Evolutionary conservation across 2,797 vertebrate genomes (phyloP), one percentile per base, ranked within the genome.

Genomic region (Pangasius krempfi): DNA sequence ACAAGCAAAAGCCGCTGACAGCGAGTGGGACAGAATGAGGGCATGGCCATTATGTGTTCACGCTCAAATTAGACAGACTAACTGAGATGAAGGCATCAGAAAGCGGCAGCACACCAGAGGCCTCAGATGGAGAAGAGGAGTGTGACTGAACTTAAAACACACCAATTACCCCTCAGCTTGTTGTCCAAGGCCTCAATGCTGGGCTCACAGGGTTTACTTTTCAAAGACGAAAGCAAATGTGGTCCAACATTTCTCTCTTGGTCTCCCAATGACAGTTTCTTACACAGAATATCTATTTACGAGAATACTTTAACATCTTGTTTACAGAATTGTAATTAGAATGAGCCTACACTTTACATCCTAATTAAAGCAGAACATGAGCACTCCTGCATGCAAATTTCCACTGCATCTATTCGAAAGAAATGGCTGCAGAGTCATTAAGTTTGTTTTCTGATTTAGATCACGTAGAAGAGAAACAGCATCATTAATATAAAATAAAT

Each of bases 91-190:
- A 87, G 86, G 80, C 83, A 89, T 84, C 79, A 25, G 83, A 86
- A 87, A 90, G 64, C 86, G 22, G 22, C 76, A 52, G 9, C 44
- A 85, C 76, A 89, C 85, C 70, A 87, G 75, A 90, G 89, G 89
- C 84, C 89, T 86, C 84, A 78, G 40, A 73, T 22, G 47, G 89
- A 87, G 76, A 78, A 87, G 68, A 88, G 54, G 87, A 86, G 87
- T 89, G 91, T 91, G 91, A 91, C 90, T 75, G 81, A 90, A 91
- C 87, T 88, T 44, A 91, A 91, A 91, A 92, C 89, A 89, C 75
- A 80, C 60, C 90, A 89, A 91, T 92, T 91, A 90, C 78, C 87
- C 83, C 90, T 81, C 90, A 88, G 91, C 64, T 64, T 66, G 72
- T 52, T 56, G 52, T 62, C 86, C 40, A 87, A 85, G 75, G 18